phyloP scores from a whole-genome alignment of 2,888 invertebrate genomes.

The Cylindroiulus punctatus region DNA sequence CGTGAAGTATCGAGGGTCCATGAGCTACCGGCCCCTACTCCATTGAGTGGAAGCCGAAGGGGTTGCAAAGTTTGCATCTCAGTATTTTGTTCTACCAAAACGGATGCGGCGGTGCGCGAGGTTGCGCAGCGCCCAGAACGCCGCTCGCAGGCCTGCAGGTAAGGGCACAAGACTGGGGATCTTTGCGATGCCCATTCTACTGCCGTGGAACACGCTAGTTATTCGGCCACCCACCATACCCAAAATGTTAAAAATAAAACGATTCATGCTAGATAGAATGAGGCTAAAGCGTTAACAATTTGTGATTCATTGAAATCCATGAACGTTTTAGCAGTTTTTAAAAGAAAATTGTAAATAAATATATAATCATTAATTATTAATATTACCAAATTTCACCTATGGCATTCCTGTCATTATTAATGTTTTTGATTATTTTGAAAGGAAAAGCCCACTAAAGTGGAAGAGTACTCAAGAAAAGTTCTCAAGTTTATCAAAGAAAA shows the following conservation, averaged over 20 bases:
- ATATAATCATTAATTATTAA: no score
- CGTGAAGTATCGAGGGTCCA: background rate
- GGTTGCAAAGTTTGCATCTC: slow-evolving; percentile 45
- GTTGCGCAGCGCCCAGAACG: background rate
- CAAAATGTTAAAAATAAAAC: background rate
- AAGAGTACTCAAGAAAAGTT: no score
- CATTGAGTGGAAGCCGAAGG: background rate
- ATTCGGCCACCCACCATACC: background rate
- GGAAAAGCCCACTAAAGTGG: no score
- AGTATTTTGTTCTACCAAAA: slow-evolving; percentile 47
- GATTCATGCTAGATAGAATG: background rate
- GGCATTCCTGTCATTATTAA: no score
- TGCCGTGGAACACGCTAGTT: background rate
- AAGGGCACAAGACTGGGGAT: background rate
- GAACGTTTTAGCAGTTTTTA: no score
- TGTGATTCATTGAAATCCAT: no score
- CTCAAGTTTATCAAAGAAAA: no score
- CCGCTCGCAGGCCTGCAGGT: background rate
- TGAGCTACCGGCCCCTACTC: background rate
- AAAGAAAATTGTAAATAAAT: no score
- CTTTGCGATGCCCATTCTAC: background rate
- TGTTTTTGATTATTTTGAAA: no score
- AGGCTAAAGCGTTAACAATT: background rate
- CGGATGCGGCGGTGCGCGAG: slow-evolving; percentile 26
- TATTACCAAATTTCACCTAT: no score